Evolutionary conservation across 2,797 vertebrate genomes (phyloP).

Genomic region (Antennarius maculatus): DNA sequence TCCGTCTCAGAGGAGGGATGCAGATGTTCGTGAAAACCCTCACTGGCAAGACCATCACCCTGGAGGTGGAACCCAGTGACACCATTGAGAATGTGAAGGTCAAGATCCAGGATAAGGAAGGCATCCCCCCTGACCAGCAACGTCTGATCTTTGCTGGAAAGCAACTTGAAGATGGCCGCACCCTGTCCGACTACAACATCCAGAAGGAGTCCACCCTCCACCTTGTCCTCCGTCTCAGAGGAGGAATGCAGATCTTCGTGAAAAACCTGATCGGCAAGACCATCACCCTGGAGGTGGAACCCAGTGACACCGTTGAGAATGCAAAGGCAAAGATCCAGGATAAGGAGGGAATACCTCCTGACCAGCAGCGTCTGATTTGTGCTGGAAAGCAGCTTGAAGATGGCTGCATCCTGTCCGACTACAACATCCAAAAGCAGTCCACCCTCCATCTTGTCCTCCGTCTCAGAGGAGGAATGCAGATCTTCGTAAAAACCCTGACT

Average conservation of each 20-base stretch:
- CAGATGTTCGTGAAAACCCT: slow-evolving; percentile 73
- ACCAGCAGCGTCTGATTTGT: slow-evolving; percentile 80
- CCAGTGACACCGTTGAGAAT: slow-evolving; percentile 80
- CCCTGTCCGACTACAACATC: slow-evolving; percentile 69
- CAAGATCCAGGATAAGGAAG: slow-evolving; percentile 81
- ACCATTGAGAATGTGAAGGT: slow-evolving; percentile 73
- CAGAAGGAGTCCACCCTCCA: slow-evolving; percentile 70
- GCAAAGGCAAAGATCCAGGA: slow-evolving; percentile 81
- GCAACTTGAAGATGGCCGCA: slow-evolving; percentile 34
- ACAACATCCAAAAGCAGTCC: slow-evolving; percentile 78
- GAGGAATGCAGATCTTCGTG: slow-evolving; percentile 76
- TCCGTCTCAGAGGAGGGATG: slow-evolving; percentile 64
- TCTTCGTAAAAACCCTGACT: too few relatives aligned
- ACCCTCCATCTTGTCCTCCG: slow-evolving; percentile 71
- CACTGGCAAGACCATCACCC: slow-evolving; percentile 76
- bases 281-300: slow-evolving; percentile 81
- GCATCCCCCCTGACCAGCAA: slow-evolving; percentile 83
- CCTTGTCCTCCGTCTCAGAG: slow-evolving; percentile 54
- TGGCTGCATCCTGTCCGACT: slow-evolving; percentile 70
- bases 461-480: slow-evolving; percentile 41
- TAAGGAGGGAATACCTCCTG: slow-evolving; percentile 79
- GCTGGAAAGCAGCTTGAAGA: slow-evolving; percentile 78
- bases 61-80: slow-evolving; percentile 69
- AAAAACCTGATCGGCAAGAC: slow-evolving; percentile 68
- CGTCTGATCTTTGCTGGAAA: slow-evolving; percentile 74